phyloP scores from a whole-genome alignment of 2,888 invertebrate genomes.

The Nomada fucata region DNA sequence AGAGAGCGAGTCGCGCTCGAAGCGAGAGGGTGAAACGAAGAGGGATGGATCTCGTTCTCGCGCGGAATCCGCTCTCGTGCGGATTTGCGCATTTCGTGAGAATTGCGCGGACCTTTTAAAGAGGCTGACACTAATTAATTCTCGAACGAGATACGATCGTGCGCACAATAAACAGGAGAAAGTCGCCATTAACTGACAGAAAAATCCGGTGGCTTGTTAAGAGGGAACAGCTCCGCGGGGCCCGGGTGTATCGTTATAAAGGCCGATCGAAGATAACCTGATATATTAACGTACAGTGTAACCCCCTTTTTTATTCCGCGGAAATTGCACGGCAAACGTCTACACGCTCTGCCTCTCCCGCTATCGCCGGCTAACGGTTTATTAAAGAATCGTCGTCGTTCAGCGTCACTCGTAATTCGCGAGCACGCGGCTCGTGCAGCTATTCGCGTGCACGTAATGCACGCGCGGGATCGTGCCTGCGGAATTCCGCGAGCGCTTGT shows the following conservation, averaged over 20 bases:
- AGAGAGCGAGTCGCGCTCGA: background rate
- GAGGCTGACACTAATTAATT: conserved; percentile 73
- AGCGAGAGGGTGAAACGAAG: background rate
- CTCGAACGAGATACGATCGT: conserved; percentile 69
- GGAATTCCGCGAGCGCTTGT: conserved; percentile 51
- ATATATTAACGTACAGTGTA: conserved; percentile 72
- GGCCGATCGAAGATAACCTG: conserved; percentile 71
- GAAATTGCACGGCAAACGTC: conserved; percentile 57
- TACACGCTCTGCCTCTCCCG: conserved; percentile 45
- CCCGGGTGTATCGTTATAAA: conserved; percentile 67
- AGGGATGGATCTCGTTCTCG: conserved; percentile 10
- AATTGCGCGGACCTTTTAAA: conserved; percentile 69
- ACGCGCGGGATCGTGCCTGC: conserved; percentile 19
- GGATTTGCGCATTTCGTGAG: conserved; percentile 72
- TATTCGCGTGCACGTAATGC: conserved; percentile 43
- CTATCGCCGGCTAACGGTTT: conserved; percentile 59
- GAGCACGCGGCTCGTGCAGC: conserved; percentile 30
- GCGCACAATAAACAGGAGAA: conserved; percentile 71
- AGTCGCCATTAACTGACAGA: conserved; percentile 71
- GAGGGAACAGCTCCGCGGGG: conserved; percentile 47
- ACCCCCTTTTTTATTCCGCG: conserved; percentile 66
- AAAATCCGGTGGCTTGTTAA: conserved; percentile 69
- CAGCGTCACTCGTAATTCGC: conserved; percentile 55
- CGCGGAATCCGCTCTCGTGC: conserved; percentile 64
- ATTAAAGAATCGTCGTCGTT: conserved; percentile 57